Base-by-base conservation (phyloP, 1,140 invertebrate genomes). In the Palaemon carinicauda region DNA sequence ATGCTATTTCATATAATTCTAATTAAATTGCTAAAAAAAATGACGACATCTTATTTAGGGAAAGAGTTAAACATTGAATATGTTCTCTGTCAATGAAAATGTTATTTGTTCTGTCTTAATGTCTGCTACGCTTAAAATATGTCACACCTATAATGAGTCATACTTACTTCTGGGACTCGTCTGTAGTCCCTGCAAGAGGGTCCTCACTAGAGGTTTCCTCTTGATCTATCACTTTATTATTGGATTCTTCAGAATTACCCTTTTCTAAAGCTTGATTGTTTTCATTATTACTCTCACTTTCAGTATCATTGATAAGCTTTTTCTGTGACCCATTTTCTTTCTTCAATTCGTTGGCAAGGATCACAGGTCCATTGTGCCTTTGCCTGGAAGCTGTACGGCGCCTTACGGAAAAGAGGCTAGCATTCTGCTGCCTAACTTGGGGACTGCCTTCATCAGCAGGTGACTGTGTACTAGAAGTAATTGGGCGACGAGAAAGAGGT, bases 151-250 rank as follows among this genome's bases (percentile, higher is more conserved):
- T 33, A 41, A 12, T 27, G 50, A 12, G 80, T 85, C 75, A 78
- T 80, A 78, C 83, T 85, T 78, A 79, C 83, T 52, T 85, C 50
- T 78, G n/a, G 7, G 31, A 24, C 41, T 60, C 73, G 50, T 75
- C 82, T 15, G 65, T 29, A 4, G 21, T 31, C 51, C 51, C 60
- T 24, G 65, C 21, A 24, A 31, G 21, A 69, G 65, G n/a, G n/a
- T 19, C 65, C 65, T 69, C 21, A 19, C 52, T 14, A 9, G 69
- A 27, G 71, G 82, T 56, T 33, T 50, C 14, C 27, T 71, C 69
- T 51, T 82, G 15, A 15, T 54, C 69, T 82, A 73, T 69, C 69
- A 71, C 65, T 19, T 50, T 14, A 17, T 80, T 31, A 80, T 27
- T 53, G 10, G 29, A 53, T 12, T 7, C 29, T n/a, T 65, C n/a